Conservation (phyloP, 2,888 invertebrate genomes). For the Zygothrica quintamaculata region DNA sequence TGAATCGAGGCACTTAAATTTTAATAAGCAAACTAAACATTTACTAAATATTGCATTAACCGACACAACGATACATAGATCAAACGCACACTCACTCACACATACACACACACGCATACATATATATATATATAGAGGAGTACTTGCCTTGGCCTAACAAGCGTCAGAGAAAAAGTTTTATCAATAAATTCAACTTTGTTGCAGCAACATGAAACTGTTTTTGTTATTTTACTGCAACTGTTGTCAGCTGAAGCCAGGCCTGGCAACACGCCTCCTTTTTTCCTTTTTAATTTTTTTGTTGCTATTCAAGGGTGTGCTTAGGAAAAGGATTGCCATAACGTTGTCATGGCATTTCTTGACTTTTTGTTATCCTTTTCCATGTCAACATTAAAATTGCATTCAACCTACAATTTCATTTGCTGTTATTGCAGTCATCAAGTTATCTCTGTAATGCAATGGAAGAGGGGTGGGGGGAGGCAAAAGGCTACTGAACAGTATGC, state of each 20-base stretch:
- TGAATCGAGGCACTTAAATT: too few species aligned
- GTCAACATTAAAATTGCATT: conserved; percentile 59
- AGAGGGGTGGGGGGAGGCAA: background rate
- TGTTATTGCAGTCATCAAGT: conserved; percentile 15
- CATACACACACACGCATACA: background rate
- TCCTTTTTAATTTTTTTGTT: too few species aligned
- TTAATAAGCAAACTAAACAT: too few species aligned
- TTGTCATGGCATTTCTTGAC: conserved; percentile 59
- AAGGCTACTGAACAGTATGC: too few species aligned
- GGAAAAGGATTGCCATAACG: conserved; percentile 34
- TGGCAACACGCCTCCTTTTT: conserved; percentile 19
- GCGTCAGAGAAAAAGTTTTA: conserved; percentile 64
- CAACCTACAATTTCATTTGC: conserved; percentile 58
- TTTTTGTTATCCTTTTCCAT: conserved; percentile 10
- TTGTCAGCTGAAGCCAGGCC: conserved; percentile 32
- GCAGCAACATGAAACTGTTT: conserved; percentile 46
- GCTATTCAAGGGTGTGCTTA: conserved; percentile 4
- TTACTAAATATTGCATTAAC: background rate
- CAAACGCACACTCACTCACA: background rate
- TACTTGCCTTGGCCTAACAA: conserved; percentile 62
- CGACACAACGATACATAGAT: background rate
- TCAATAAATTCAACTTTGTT: conserved; percentile 66
- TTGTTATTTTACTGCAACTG: conserved; percentile 39
- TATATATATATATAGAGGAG: background rate
- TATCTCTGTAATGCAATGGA: background rate